Evolutionary conservation across 2,113 vertebrate genomes (phyloP).

Genomic region (Hydrochoerus hydrochaeris): DNA sequence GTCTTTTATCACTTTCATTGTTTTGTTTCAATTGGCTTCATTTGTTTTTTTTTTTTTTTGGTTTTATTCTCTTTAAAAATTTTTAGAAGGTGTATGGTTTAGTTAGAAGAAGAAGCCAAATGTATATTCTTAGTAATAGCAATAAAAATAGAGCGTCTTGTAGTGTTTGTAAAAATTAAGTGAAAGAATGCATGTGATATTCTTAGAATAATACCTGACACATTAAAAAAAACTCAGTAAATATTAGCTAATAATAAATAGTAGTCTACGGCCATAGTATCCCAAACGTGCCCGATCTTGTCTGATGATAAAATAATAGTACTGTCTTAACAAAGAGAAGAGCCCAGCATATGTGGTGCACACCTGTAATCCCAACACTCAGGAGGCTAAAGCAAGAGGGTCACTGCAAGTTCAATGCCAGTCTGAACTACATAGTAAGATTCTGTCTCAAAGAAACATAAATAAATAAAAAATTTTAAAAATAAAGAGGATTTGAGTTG

Average conservation of each 20-base stretch:
- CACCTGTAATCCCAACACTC: too few relatives aligned
- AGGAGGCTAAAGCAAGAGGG: too few relatives aligned
- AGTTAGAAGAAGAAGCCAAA: not conserved
- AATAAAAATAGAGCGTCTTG: not conserved
- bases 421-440: too few relatives aligned
- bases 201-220: not conserved
- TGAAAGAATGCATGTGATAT: not conserved
- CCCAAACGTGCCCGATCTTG: too few relatives aligned
- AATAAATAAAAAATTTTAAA: too few relatives aligned
- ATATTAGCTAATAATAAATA: not conserved
- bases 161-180: not conserved
- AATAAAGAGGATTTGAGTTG: not conserved
- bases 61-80: too few relatives aligned
- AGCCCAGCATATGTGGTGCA: too few relatives aligned
- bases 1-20: too few relatives aligned
- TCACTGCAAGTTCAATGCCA: too few relatives aligned
- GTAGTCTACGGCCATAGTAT: not conserved
- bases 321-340: not conserved
- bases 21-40: too few relatives aligned
- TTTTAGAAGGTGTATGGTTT: not conserved
- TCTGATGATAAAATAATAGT: not conserved
- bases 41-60: too few relatives aligned
- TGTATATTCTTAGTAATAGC: not conserved
- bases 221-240: not conserved
- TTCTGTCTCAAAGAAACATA: too few relatives aligned